Base-by-base conservation (phyloP, 2,888 invertebrate genomes). In the Mesorhabditis belari region DNA sequence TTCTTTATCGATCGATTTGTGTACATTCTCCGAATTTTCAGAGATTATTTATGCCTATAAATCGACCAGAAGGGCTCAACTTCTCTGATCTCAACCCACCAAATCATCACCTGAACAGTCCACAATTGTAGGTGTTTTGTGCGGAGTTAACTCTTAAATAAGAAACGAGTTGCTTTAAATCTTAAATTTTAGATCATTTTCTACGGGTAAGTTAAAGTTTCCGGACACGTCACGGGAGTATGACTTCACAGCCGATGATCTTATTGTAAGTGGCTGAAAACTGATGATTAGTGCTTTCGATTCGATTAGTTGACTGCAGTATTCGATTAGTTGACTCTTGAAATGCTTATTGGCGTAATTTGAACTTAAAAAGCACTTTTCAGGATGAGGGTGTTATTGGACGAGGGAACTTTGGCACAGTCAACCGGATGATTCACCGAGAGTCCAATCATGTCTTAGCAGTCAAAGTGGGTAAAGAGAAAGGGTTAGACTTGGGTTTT, bases 391-490 rank as follows among this genome's bases (percentile, higher is more conserved):
- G 44, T n/a, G 12, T 17, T 9, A 35, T 35, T n/a, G 92, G 93
- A 2, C 85, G 91, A 67, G 93, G 93, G 65, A 92, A 72, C 54
- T 81, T 74, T 61, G 80, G 81, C 12, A 74, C 79, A 0, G 81
- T 81, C 5, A 69, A 69, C 61, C 74, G 70, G 61, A 81, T 81
- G 81, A 5, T 52, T 72, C 92, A 93, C 83, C 87, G 88, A 78
- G 86, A 87, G 83, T 88, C 90, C 73, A 67, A 69, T 3, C 90
- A 88, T 80, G 89, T 90, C 52, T 90, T 93, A 88, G 93, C 93
- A 81, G 93, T 93, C 67, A 94, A 94, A 86, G 87, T 87, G 17
- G 21, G 61, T 29, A 81, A 49, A 27, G 19, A 19, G n/a, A n/a
- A n/a, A n/a, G n/a, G n/a, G n/a, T n/a, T n/a, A n/a, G n/a, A n/a